Conservation (phyloP, 2,113 vertebrate species). For the Oplegnathus fasciatus region DNA sequence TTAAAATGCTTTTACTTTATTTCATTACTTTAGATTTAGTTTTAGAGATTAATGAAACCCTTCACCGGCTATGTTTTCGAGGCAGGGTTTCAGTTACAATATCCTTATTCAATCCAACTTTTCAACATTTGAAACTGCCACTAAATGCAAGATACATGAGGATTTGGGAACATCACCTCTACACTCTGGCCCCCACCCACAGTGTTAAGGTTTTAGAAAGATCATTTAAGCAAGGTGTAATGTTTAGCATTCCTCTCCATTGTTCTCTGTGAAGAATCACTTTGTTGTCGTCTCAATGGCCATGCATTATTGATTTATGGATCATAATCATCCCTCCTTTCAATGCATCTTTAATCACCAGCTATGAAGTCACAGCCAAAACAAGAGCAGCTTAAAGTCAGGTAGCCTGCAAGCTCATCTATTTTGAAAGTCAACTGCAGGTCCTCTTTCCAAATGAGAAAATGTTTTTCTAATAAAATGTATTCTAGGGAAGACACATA, state of each 20-base stretch:
- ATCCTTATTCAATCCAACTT: constrained; percentile 8
- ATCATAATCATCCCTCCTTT: constrained; percentile 77
- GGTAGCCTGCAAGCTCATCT: constrained; percentile 1
- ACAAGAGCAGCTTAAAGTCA: constrained; percentile 49
- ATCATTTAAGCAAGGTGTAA: constrained; percentile 72
- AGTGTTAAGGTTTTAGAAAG: constrained; percentile 48
- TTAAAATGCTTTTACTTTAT: background rate
- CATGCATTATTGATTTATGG: constrained; percentile 82
- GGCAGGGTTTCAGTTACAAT: constrained; percentile 8
- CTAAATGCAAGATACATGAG: constrained; percentile 48
- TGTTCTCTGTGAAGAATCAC: constrained; percentile 71
- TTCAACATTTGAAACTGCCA: constrained; percentile 36
- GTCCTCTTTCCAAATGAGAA: constrained; percentile 9
- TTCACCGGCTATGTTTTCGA: background rate
- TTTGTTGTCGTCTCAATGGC: constrained; percentile 72
- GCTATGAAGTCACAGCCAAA: constrained; percentile 60
- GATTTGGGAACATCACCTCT: constrained; percentile 28
- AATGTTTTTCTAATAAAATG: background rate
- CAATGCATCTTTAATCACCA: constrained; percentile 78
- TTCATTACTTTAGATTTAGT: background rate
- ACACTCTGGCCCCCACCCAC: background rate
- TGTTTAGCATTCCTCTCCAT: constrained; percentile 63
- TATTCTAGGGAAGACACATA: background rate
- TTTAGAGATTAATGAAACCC: constrained; percentile 7
- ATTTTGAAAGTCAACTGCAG: constrained; percentile 25